Percentiles rank a stretch among this genome's conserved stretches.
phyloP scores from a whole-genome alignment of 2,888 invertebrate genomes.

The Xestobium rufovillosum region DNA sequence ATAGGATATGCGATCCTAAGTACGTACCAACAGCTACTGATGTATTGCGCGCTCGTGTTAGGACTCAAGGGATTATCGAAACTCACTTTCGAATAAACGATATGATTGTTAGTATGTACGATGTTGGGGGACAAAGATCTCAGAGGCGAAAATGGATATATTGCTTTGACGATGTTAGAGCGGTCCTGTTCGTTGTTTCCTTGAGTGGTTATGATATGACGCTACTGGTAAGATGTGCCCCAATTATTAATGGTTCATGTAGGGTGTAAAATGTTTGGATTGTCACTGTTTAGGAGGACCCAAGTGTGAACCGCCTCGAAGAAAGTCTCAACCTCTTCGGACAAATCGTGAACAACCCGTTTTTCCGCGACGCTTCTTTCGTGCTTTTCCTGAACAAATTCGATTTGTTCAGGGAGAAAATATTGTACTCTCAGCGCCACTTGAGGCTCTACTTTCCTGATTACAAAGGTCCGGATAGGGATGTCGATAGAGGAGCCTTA shows the following conservation, averaged over 20 bases:
- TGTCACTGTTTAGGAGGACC: constrained; percentile 48
- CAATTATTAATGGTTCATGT: constrained; percentile 3
- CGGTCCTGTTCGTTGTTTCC: constrained; percentile 57
- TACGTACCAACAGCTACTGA: constrained; percentile 57
- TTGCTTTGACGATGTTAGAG: constrained; percentile 58
- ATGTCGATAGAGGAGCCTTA: constrained; percentile 55
- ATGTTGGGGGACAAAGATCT: constrained; percentile 59
- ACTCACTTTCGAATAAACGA: constrained; percentile 57
- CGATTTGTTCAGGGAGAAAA: constrained; percentile 58
- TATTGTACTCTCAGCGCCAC: constrained; percentile 54
- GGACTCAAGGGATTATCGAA: constrained; percentile 60
- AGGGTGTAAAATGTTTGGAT: no score
- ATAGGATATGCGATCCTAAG: constrained; percentile 54
- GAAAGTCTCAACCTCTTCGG: constrained; percentile 58
- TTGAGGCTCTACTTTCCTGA: constrained; percentile 53
- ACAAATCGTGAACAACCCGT: constrained; percentile 57
- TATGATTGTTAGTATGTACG: constrained; percentile 54
- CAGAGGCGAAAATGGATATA: constrained; percentile 61
- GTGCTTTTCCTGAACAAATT: constrained; percentile 59
- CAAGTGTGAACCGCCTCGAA: constrained; percentile 52
- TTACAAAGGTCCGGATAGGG: constrained; percentile 53
- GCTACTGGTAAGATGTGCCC: constrained; percentile 45
- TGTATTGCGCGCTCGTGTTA: constrained; percentile 54
- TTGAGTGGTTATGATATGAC: constrained; percentile 62
- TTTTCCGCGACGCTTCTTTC: constrained; percentile 55